A percentile compares a stretch with the other conserved stretches of the same genome.
Evolutionary conservation across 1,140 invertebrate species (phyloP).

Genomic region (Drosophila seguyi): DNA sequence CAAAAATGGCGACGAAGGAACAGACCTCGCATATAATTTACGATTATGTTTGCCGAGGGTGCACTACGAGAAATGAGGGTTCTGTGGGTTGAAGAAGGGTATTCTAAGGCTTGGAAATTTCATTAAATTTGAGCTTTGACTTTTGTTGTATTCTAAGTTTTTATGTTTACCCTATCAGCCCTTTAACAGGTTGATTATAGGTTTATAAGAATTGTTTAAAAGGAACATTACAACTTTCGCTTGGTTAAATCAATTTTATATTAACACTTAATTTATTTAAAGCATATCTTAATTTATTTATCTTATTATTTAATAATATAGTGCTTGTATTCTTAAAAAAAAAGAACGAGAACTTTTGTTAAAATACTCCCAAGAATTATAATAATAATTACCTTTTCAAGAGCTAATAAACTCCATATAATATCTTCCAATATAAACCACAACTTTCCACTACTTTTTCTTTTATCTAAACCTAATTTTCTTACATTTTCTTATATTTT

Average conservation of each 20-base stretch:
- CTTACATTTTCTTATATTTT: not conserved
- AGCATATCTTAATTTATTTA: not conserved
- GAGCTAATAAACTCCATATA: not conserved
- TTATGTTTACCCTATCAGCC: too few species aligned
- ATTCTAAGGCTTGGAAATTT: not conserved
- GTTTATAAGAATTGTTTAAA: too few species aligned
- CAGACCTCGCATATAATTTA: constrained; percentile 74
- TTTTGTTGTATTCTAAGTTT: too few species aligned
- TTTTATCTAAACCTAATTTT: not conserved
- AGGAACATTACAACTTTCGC: too few species aligned
- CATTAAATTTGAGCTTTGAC: too few species aligned
- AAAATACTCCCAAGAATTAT: not conserved
- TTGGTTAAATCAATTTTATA: too few species aligned
- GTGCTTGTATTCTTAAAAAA: not conserved
- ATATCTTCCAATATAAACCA: not conserved
- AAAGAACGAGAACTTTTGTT: not conserved
- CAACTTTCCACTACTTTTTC: too few species aligned
- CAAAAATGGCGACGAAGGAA: constrained; percentile 58
- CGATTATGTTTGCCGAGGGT: constrained; percentile 56
- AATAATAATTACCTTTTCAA: rapidly evolving
- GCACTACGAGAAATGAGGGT: constrained; percentile 14
- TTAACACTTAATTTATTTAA: too few species aligned
- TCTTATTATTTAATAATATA: too few species aligned
- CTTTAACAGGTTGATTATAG: too few species aligned
- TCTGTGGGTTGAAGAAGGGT: not conserved